Evolutionary conservation across 1,140 invertebrate species (phyloP).

Genomic region (Conus ventricosus): DNA sequence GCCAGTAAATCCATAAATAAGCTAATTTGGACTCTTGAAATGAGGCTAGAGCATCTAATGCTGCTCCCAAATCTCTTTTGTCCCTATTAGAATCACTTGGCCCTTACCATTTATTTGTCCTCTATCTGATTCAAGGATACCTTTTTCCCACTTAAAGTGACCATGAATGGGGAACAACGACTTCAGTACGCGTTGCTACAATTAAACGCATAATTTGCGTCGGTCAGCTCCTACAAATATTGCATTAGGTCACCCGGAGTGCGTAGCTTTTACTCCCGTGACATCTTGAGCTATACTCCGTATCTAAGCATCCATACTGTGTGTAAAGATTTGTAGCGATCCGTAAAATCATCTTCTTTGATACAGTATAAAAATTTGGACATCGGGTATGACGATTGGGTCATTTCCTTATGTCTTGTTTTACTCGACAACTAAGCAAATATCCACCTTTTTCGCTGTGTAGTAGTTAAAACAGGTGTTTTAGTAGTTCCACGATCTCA

Average conservation of each 20-base stretch:
- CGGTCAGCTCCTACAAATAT: background rate
- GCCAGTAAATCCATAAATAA: background rate
- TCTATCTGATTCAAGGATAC: background rate
- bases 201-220: too few relatives aligned
- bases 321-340: background rate
- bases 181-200: background rate
- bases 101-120: background rate
- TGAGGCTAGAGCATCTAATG: background rate
- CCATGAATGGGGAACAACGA: background rate
- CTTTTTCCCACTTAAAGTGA: background rate
- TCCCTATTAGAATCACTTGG: background rate
- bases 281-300: background rate
- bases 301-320: background rate
- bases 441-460: background rate
- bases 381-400: background rate
- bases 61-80: background rate
- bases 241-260: background rate
- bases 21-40: background rate
- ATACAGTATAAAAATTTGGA: background rate
- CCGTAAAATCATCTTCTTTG: background rate
- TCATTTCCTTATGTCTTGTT: background rate
- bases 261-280: background rate
- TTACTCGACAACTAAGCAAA: background rate
- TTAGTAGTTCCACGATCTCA: background rate
- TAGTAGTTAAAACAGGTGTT: background rate